Percentiles rank a stretch among this genome's conserved stretches.
Conservation (phyloP, 2,797 vertebrate species). For the Eulemur albifrons region DNA sequence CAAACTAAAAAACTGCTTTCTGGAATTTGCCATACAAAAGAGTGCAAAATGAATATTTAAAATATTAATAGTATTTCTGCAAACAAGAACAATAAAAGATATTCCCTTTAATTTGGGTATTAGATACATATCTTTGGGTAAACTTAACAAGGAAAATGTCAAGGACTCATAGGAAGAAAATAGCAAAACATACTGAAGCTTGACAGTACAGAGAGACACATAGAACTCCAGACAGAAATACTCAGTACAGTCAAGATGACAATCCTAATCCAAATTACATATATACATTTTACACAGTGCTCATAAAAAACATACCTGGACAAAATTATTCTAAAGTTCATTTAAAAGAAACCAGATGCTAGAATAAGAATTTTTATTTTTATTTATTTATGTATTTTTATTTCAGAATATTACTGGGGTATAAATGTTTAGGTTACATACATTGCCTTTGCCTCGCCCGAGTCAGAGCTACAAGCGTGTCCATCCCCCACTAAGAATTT, state of each 20-base stretch:
- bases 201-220: neutral
- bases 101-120: neutral
- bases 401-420: too few species aligned
- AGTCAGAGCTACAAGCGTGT: too few species aligned
- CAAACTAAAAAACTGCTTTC: neutral
- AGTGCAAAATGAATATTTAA: neutral
- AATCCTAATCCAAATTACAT: neutral
- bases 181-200: neutral
- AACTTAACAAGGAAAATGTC: slow-evolving; percentile 20
- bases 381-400: too few species aligned
- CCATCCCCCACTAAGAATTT: neutral
- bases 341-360: neutral
- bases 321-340: slow-evolving; percentile 9
- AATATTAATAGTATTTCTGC: neutral
- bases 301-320: slow-evolving; percentile 8
- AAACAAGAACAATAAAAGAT: neutral
- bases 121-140: neutral
- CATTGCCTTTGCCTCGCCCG: too few species aligned
- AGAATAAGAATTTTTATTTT: neutral
- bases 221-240: neutral
- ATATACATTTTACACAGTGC: neutral
- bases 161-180: neutral
- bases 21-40: neutral
- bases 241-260: neutral
- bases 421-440: too few species aligned